These are phyloP conservation scores for Apocheima hispidaria DNA, from an alignment of 2,888 invertebrate species.

Conservation along the genomic window DNA sequence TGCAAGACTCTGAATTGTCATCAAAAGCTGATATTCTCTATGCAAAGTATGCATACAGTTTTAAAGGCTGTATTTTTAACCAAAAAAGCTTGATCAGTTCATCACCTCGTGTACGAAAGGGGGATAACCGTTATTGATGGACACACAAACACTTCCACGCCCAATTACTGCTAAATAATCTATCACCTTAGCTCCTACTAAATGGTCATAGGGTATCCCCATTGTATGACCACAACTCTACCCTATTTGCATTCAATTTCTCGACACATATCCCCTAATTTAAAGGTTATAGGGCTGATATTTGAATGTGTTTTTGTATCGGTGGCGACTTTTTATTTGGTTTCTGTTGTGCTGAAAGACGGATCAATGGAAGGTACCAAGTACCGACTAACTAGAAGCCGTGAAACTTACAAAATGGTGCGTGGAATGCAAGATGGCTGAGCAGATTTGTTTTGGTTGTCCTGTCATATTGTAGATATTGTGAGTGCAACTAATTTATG, in stretches of 20 bases:
- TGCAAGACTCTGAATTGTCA: too few species aligned
- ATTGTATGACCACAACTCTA: conserved; percentile 59
- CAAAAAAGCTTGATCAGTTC: background rate
- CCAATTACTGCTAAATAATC: conserved; percentile 43
- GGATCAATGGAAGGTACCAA: conserved; percentile 75
- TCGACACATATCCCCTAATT: background rate
- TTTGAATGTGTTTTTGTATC: background rate
- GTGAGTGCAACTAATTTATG: too few species aligned
- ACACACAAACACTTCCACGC: conserved; percentile 41
- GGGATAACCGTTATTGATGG: conserved; percentile 32
- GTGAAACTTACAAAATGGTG: conserved; percentile 77
- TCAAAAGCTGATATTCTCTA: too few species aligned
- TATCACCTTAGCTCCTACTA: conserved; percentile 45
- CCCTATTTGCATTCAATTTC: background rate
- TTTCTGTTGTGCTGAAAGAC: conserved; percentile 58
- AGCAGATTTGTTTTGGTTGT: conserved; percentile 47
- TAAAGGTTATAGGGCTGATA: background rate
- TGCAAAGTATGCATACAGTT: too few species aligned
- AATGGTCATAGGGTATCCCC: conserved; percentile 54
- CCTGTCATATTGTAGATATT: conserved; percentile 42
- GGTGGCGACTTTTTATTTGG: background rate
- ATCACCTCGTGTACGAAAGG: background rate
- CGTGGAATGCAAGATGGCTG: conserved; percentile 37
- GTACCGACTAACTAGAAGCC: conserved; percentile 74
- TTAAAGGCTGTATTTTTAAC: too few species aligned